A percentile compares a stretch with the other conserved stretches of the same genome.
phyloP scores from a whole-genome alignment of 2,113 vertebrate genomes.

The Epinephelus fuscoguttatus region DNA sequence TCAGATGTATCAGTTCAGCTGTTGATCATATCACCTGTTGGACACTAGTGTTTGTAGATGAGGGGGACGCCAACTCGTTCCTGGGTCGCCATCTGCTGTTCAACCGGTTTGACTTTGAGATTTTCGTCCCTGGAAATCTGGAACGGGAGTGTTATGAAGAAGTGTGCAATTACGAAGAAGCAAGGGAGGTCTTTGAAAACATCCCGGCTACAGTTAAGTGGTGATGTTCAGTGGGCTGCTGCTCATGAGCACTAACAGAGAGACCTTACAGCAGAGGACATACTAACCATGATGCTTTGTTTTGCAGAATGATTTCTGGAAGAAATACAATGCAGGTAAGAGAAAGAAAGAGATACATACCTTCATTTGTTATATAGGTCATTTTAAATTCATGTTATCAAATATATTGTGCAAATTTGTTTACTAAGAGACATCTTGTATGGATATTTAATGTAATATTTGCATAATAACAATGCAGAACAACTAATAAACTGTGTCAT shows the following conservation, averaged over 20 bases:
- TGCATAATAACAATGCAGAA: too few relatives aligned
- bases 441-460: too few relatives aligned
- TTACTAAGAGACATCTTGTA: too few relatives aligned
- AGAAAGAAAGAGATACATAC: background rate
- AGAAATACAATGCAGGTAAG: slow-evolving; percentile 88
- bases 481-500: too few relatives aligned
- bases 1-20: rapidly evolving
- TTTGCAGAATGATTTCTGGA: slow-evolving; percentile 91
- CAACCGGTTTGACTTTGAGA: slow-evolving; percentile 96
- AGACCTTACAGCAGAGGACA: background rate
- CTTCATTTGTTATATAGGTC: background rate
- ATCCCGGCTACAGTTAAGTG: slow-evolving; percentile 88
- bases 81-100: slow-evolving; percentile 90
- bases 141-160: slow-evolving; percentile 97
- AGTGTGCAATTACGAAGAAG: slow-evolving; percentile 94
- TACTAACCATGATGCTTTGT: slow-evolving; percentile 1
- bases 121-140: slow-evolving; percentile 90
- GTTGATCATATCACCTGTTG: background rate
- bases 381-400: background rate
- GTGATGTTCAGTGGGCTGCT: background rate
- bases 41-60: slow-evolving; percentile 89
- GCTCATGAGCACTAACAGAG: background rate
- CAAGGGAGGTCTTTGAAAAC: slow-evolving; percentile 94
- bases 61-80: slow-evolving; percentile 89
- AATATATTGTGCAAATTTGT: background rate